A percentile compares a stretch with the other conserved stretches of the same genome.
Conservation (phyloP, 2,888 invertebrate genomes). For the Didymodactylos carnosus region DNA sequence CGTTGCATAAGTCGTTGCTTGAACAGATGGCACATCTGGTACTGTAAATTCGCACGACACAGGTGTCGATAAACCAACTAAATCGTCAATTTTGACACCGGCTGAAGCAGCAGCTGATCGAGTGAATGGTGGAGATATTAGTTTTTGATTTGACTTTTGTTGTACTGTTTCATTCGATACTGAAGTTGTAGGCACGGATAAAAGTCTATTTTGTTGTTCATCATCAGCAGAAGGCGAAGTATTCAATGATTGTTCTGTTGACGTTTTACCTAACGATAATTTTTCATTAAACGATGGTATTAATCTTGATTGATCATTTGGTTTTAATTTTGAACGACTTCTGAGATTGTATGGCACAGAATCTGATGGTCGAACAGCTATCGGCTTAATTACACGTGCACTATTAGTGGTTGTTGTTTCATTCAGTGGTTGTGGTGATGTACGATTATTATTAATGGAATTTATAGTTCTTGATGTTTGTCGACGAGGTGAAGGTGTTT, state of each 20-base stretch:
- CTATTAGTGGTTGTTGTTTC: no score
- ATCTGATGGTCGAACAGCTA: background rate
- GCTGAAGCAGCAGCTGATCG: background rate
- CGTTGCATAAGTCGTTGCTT: no score
- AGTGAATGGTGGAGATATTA: background rate
- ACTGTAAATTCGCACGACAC: no score
- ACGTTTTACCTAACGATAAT: background rate
- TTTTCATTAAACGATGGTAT: background rate
- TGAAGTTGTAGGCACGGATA: no score
- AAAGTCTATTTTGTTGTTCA: no score
- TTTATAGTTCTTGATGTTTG: background rate
- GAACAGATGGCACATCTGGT: no score
- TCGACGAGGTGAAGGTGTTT: background rate
- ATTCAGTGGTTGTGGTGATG: no score
- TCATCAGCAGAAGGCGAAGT: no score
- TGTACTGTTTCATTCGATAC: no score
- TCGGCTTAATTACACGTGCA: background rate
- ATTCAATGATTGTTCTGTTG: background rate
- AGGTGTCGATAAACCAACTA: no score
- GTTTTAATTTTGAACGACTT: background rate
- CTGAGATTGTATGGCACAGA: background rate
- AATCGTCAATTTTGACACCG: background rate
- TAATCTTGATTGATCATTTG: background rate
- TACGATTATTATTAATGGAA: background rate
- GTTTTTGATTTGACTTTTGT: no score